These are phyloP conservation scores for Listronotus oregonensis DNA, from an alignment of 1,140 invertebrate species.

Conservation along the genomic window DNA sequence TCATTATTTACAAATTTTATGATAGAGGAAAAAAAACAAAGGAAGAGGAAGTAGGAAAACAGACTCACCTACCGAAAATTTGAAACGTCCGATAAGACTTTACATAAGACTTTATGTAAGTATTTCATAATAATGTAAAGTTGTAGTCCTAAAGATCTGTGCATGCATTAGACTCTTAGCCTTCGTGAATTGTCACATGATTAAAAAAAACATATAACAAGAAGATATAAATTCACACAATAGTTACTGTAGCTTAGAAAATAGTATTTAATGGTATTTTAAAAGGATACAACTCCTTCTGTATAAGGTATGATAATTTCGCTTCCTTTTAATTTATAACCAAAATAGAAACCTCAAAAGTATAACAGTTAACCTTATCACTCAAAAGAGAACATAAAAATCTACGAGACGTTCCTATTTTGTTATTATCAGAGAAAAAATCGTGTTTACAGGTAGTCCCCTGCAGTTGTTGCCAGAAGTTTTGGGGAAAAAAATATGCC, in stretches of 20 bases:
- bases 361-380: conserved; percentile 83
- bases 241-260: not conserved
- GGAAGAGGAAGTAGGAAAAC: no score
- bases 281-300: conserved; percentile 90
- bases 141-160: no score
- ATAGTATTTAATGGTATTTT: not conserved
- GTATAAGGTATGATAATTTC: conserved; percentile 79
- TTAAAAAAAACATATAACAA: not conserved
- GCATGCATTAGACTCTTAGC: no score
- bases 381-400: conserved; percentile 71
- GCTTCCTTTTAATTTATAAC: conserved; percentile 70
- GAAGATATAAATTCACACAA: not conserved
- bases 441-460: conserved; percentile 81
- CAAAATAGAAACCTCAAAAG: conserved; percentile 84
- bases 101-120: no score
- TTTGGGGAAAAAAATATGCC: conserved; percentile 89
- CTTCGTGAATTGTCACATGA: no score
- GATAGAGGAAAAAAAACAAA: no score
- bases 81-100: no score
- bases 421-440: conserved; percentile 86
- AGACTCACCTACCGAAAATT: no score
- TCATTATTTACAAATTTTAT: no score
- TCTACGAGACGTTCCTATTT: conserved; percentile 85
- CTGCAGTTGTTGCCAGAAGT: conserved; percentile 79
- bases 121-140: no score